Conservation (phyloP, 35 echinoderm and acorn worm species). For the Diadema setosum region DNA sequence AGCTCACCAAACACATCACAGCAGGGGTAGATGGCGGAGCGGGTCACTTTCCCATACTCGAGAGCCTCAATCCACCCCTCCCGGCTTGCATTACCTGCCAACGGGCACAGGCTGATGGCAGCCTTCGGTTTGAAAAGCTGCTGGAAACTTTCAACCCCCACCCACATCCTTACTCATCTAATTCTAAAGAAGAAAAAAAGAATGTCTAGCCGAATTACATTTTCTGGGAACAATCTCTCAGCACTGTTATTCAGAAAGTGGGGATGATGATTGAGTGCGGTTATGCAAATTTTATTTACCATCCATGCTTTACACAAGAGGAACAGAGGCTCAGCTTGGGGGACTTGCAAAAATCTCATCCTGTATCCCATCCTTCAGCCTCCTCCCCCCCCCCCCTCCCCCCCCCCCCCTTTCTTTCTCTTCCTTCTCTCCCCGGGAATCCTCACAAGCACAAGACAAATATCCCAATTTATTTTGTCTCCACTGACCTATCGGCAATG, state of each 20-base stretch:
- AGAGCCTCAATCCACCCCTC: neutral
- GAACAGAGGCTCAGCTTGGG: too few relatives aligned
- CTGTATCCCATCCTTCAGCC: neutral
- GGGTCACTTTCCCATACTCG: conserved; percentile 7
- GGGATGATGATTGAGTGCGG: too few relatives aligned
- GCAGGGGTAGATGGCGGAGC: neutral
- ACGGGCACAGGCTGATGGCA: neutral
- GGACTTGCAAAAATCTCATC: too few relatives aligned
- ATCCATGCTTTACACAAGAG: too few relatives aligned
- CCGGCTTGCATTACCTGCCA: neutral
- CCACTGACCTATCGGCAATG: neutral
- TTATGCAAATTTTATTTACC: too few relatives aligned
- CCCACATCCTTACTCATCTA: too few relatives aligned
- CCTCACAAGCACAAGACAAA: neutral
- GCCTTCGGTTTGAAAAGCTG: neutral
- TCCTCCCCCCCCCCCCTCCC: neutral
- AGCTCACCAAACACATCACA: neutral
- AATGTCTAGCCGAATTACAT: too few relatives aligned
- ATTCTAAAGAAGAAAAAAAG: too few relatives aligned
- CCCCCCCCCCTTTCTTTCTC: neutral
- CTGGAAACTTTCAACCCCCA: too few relatives aligned
- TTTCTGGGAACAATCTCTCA: too few relatives aligned
- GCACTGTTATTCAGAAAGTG: too few relatives aligned
- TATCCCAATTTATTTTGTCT: neutral
- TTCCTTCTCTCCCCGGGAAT: neutral